Base-by-base conservation (phyloP, 1,140 invertebrate species). In the Trinorchestia longiramus region DNA sequence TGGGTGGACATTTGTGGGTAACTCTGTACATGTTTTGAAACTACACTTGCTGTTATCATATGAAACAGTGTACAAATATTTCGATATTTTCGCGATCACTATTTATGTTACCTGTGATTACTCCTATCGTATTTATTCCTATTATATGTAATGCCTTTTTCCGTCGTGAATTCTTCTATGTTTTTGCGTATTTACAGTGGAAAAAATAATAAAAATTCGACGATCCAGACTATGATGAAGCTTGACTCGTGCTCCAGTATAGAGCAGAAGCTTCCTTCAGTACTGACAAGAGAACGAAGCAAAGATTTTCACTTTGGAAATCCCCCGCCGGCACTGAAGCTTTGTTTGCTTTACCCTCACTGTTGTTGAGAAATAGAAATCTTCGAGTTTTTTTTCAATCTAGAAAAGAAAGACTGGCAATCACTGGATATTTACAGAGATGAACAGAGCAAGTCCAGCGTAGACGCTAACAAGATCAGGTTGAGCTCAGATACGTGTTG, bases 381-480 rank as follows among this genome's bases (percentile, higher is more conserved):
- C 62, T 28, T 77, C 62, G 62, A 77, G 62, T 77, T 77, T 77
- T 77, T 77, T 77, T 28, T 90, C 28, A 90, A 90, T 90, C 88
- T 90, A 43, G n/a, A 41, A 90, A 94, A 94, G 92, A 94, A 94
- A 44, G 43, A 11, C 36, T 94, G 44, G 17, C 92, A 94, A 94
- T 94, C 92, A 94, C 36, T 40, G 43, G 92, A 43, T 94, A 45
- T 94, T 94, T 94, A 47, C 92, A 45, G 43, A 44, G 92, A 43
- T 94, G 44, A 94, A 45, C 92, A 43, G 40, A 90, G 28, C 88
- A 90, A 90, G 88, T 43, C 88, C 43, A 15, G 41, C 43, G 11
- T 15, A 42, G 88, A 43, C 92, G 92, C 92, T 44, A 44, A 94
- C 92, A 44, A 45, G 92, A 94, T 94, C 92, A 94, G 47, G 40